phyloP scores from a whole-genome alignment of 2,113 vertebrate genomes.

The Xenopus laevis region DNA sequence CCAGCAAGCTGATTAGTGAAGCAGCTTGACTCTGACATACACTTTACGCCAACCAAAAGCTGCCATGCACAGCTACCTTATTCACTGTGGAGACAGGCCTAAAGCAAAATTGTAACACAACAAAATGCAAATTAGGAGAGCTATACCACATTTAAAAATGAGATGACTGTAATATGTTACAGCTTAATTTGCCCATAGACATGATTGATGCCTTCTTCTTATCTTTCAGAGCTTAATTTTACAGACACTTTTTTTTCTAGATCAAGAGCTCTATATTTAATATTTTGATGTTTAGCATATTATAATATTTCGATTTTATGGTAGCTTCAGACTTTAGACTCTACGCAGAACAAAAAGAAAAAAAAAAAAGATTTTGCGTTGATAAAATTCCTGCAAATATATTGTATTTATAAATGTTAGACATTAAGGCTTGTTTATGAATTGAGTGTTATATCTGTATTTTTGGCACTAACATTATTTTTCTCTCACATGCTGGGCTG shows the following conservation, averaged over 20 bases:
- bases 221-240: conserved; percentile 51
- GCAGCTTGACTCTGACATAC: conserved; percentile 75
- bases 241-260: conserved; percentile 41
- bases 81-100: conserved; percentile 75
- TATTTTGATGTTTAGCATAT: conserved; percentile 9
- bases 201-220: conserved; percentile 48
- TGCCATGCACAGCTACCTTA: conserved; percentile 68
- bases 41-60: conserved; percentile 69
- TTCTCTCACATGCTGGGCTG: too few relatives aligned
- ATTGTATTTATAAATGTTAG: too few relatives aligned
- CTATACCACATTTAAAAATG: conserved; percentile 73
- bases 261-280: conserved; percentile 2
- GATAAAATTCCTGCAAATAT: too few relatives aligned
- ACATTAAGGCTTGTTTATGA: too few relatives aligned
- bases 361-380: too few relatives aligned
- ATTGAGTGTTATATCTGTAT: too few relatives aligned
- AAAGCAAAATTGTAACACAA: conserved; percentile 69
- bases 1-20: conserved; percentile 77
- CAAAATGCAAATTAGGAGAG: conserved; percentile 79
- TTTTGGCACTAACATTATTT: too few relatives aligned
- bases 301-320: not conserved
- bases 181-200: conserved; percentile 56
- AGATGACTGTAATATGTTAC: conserved; percentile 67
- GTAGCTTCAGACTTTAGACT: not conserved
- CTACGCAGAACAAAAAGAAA: too few relatives aligned